These are phyloP conservation scores for Philhelius pedissequus DNA, from an alignment of 2,888 invertebrate species.

Conservation along the genomic window DNA sequence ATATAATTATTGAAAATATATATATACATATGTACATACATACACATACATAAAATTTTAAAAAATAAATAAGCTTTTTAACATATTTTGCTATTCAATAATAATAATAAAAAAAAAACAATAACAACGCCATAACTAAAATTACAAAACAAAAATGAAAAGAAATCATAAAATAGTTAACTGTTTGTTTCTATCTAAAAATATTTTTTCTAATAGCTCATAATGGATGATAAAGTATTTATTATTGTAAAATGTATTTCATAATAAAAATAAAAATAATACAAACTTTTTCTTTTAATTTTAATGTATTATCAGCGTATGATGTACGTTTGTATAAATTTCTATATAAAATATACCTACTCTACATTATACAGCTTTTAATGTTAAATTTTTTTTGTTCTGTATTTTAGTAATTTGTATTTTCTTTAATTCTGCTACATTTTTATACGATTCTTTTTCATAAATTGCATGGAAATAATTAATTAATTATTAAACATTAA, in stretches of 20 bases:
- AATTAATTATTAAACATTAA: slow-evolving; percentile 26
- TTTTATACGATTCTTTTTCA: slow-evolving; percentile 34
- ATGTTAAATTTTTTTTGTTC: slow-evolving; percentile 1
- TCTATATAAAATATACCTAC: slow-evolving; percentile 22
- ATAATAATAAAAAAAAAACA: slow-evolving; percentile 24
- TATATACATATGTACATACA: slow-evolving; percentile 16
- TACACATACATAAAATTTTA: slow-evolving; percentile 36
- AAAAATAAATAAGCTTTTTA: slow-evolving; percentile 63
- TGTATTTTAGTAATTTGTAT: slow-evolving; percentile 5
- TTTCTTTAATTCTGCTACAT: slow-evolving; percentile 18
- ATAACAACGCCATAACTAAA: slow-evolving; percentile 62
- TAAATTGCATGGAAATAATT: slow-evolving; percentile 52
- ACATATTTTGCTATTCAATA: slow-evolving; percentile 62
- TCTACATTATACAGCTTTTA: slow-evolving; percentile 22
- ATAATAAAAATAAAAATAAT: not conserved
- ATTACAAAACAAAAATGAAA: slow-evolving; percentile 26
- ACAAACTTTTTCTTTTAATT: slow-evolving; percentile 5
- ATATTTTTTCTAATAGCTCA: slow-evolving; percentile 39
- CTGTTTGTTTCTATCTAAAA: slow-evolving; percentile 23
- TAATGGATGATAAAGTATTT: slow-evolving; percentile 63
- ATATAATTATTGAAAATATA: too few relatives aligned
- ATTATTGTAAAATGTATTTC: slow-evolving; percentile 58
- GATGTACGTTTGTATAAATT: slow-evolving; percentile 6
- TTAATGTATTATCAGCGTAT: not conserved
- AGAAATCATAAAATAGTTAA: slow-evolving; percentile 3